Evolutionary conservation across 2,113 vertebrate genomes (phyloP), one percentile per base, ranked within the genome.

Genomic region (Onychorhynchus coronatus): DNA sequence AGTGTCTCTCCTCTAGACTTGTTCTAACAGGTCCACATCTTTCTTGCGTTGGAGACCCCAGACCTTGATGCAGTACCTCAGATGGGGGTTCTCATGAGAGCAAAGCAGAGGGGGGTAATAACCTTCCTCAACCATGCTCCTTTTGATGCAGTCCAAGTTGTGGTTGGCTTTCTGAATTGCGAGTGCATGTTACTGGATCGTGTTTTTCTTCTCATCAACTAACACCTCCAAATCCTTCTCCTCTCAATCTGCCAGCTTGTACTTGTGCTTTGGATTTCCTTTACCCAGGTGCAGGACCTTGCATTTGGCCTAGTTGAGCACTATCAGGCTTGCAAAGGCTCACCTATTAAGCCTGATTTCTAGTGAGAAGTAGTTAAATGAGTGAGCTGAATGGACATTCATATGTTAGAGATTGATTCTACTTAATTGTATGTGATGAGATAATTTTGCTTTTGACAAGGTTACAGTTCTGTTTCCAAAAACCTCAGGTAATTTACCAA

Each of bases 91-190:
- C 7, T 25, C 77, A 52, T 15, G 33, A 52, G 11, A 61, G 20
- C 16, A 55, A 28, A 70, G 39, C 11, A 33, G 14, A 59, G 37
- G 4, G 11, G 10, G 28, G 8, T 7, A 30, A 3, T 53, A 1
- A 14, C 7, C 8, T 68, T 28, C 18, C 9, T 14, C 17, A 17
- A 25, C 4, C 6, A 3, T 9, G 4, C 4, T 12, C 21, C 9
- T 53, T 68, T 22, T 53, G 13, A 30, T 21, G 46, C 10, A n/a
- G 6, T 28, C 13, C 16, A 46, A 20, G 28, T 11, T 75, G 52
- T 30, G 24, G 3, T 1, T 31, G 8, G 13, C 33, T 39, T 67
- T 67, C 30, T 68, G 23, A 46, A 20, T 23, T 61, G 8, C 1
- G 6, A 62, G 16, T 53, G 12, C 16, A 53, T 7, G 6, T 12